These are phyloP conservation scores for Drosophila ambigua DNA, from an alignment of 1,140 invertebrate species.

Conservation along the genomic window DNA sequence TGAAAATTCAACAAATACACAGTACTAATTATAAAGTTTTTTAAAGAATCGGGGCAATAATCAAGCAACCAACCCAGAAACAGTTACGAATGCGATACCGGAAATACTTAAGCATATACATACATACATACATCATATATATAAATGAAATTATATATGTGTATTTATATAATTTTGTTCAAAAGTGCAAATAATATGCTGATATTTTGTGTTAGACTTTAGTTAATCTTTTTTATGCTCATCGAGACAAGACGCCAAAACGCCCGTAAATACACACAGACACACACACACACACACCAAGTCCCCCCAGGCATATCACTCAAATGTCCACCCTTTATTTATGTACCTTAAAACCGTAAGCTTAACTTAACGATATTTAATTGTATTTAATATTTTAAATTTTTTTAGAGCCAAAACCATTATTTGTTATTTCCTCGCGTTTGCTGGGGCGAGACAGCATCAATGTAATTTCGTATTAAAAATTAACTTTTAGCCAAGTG, in stretches of 20 bases:
- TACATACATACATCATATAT: too few relatives aligned
- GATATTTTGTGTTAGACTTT: constrained; percentile 59
- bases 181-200: constrained; percentile 59
- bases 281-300: constrained; percentile 32
- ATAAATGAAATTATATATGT: too few relatives aligned
- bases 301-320: constrained; percentile 71
- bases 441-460: constrained; percentile 20
- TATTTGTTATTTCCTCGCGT: constrained; percentile 30
- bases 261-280: constrained; percentile 17
- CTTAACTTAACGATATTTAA: constrained; percentile 47
- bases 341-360: constrained; percentile 58
- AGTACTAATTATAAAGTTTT: constrained; percentile 20
- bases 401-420: constrained; percentile 52
- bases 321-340: constrained; percentile 66
- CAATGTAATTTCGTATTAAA: constrained; percentile 39
- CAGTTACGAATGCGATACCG: constrained; percentile 8
- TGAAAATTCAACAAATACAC: constrained; percentile 39
- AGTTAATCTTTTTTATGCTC: constrained; percentile 26
- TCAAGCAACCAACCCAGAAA: constrained; percentile 3
- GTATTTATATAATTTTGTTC: constrained; percentile 21
- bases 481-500: constrained; percentile 53
- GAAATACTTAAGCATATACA: constrained; percentile 42
- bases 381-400: constrained; percentile 45
- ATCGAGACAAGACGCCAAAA: too few relatives aligned
- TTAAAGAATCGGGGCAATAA: constrained; percentile 1